A percentile compares a stretch with the other conserved stretches of the same genome.
phyloP scores from a whole-genome alignment of 2,888 invertebrate species.

The Tipula lateralis region DNA sequence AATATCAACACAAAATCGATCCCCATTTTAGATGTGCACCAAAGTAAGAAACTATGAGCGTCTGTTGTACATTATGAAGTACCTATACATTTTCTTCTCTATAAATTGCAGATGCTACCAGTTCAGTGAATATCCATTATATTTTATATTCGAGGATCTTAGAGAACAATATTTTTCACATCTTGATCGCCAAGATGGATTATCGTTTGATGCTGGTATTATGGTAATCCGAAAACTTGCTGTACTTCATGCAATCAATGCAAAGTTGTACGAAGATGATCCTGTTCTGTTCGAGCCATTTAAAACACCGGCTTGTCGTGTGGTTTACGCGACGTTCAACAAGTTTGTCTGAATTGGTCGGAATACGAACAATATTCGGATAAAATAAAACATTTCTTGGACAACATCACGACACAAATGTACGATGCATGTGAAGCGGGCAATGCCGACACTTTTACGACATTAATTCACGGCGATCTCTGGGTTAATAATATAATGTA shows the following conservation, averaged over 20 bases:
- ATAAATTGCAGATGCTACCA: background rate
- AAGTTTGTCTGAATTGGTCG: background rate
- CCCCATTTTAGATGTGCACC: background rate
- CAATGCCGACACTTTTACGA: background rate
- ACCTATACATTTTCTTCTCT: no score
- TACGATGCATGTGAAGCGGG: background rate
- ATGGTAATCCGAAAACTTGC: background rate
- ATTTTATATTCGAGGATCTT: background rate
- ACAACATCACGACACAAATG: background rate
- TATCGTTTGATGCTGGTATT: background rate
- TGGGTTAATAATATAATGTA: constrained; percentile 49
- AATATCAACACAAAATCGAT: background rate
- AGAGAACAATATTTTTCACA: background rate
- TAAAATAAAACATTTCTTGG: background rate
- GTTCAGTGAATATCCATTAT: background rate
- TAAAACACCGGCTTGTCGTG: background rate
- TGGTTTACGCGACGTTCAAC: background rate
- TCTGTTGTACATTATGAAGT: background rate
- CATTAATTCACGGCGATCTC: constrained; percentile 45
- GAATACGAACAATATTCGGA: background rate
- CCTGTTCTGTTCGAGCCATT: background rate
- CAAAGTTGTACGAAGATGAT: background rate
- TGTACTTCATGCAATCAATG: background rate
- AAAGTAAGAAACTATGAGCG: background rate
- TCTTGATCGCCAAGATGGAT: background rate